Percentiles rank a stretch among this genome's conserved stretches.
Conservation (phyloP, 2,888 invertebrate genomes). For the Vesta saturnalis region DNA sequence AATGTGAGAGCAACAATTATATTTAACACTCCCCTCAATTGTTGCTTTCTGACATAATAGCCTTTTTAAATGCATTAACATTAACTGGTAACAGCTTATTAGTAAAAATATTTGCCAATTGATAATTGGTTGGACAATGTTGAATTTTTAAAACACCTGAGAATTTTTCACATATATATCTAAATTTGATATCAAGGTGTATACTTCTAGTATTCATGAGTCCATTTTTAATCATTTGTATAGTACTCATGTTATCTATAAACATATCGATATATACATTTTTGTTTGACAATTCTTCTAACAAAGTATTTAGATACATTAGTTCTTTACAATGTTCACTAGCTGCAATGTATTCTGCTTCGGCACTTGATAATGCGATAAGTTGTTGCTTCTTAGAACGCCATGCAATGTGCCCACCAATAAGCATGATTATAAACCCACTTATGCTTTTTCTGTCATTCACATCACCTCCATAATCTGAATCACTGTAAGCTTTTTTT, state of each 20-base stretch:
- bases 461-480: not conserved
- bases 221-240: constrained; percentile 10
- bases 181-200: constrained; percentile 6
- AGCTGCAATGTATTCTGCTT: constrained; percentile 2
- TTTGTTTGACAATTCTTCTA: not conserved
- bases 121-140: no score
- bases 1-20: no score
- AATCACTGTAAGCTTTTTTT: constrained; percentile 46
- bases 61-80: no score
- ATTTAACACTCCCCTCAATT: no score
- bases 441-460: constrained; percentile 8
- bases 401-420: not conserved
- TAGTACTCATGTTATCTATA: constrained; percentile 4
- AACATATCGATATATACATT: constrained; percentile 5
- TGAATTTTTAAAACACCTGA: no score
- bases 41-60: no score
- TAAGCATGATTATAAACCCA: not conserved
- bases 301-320: not conserved
- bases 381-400: not conserved
- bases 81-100: no score
- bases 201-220: not conserved
- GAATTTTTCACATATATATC: no score
- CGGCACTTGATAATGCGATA: not conserved
- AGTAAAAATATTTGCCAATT: no score
- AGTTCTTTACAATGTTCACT: not conserved